Base-by-base conservation (phyloP, 1,140 invertebrate genomes). In the Drosophila burlai region DNA sequence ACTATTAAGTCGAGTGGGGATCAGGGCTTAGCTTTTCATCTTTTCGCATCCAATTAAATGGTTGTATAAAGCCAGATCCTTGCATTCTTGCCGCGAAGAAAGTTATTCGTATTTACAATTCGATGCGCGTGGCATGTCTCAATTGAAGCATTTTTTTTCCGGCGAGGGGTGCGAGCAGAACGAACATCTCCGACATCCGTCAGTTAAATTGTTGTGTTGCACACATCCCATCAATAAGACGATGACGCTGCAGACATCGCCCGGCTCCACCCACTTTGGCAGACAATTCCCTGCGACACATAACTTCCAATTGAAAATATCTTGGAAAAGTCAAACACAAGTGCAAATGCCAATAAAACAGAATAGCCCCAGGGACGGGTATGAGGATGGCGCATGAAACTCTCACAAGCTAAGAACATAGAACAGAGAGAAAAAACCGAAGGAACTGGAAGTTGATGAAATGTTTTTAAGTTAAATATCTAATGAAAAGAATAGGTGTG, bases 231-330 rank as follows among this genome's bases (percentile, higher is more conserved):
- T 38, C 64, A 36, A 67, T 62, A 62, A 38, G 64, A 67, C 24
- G 64, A 62, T 24, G 64, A 61, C 59, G 55, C 47, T 31, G 40
- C 54, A 29, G 45, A 69, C 42, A 46, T 10, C 58, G 43, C 52
- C 42, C 61, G 36, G 15, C 1, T 15, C 45, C 69, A 69, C 67
- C 67, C 67, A 57, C 64, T 55, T 10, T 43, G 64, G 31, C 26
- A 34, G 71, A 50, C 79, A 76, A 65, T 71, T 57, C 60, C 60
- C 47, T 61, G 60, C 50, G 59, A 73, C 79, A 72, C 82, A 76
- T 63, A 83, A 83, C 71, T 89, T 89, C 63, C 77, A 84, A 84
- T 84, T 83, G 68, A 81, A 84, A 87, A 89, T 90, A 90, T 90
- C 85, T 90, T 55, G 31, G 75, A 63, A 76, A 85, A 81, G 84